Conservation (phyloP, 2,888 invertebrate species). For the Ephialtes manifestator region DNA sequence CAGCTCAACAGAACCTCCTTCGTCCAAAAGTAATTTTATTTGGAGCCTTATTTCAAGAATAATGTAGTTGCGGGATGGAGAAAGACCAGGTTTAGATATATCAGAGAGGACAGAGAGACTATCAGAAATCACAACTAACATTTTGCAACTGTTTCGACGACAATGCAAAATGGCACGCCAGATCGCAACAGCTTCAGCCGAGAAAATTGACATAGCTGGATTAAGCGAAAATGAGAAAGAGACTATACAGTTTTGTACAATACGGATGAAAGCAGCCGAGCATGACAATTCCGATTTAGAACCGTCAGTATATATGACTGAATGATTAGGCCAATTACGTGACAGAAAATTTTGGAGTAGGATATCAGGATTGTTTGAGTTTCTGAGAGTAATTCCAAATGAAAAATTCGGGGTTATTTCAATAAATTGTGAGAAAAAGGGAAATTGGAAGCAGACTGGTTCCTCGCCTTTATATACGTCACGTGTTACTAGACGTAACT, state of each 20-base stretch:
- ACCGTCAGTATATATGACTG: not conserved
- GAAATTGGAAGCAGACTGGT: conserved; percentile 1
- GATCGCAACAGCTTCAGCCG: conserved; percentile 6
- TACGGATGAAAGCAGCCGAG: not conserved
- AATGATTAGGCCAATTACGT: not conserved
- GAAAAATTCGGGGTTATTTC: not conserved
- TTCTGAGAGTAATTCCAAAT: not conserved
- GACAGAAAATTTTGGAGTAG: not conserved
- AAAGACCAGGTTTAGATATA: not conserved
- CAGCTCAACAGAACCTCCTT: not conserved
- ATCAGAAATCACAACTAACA: not conserved
- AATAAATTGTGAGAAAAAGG: not conserved
- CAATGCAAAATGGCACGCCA: conserved; percentile 2
- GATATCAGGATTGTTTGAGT: not conserved
- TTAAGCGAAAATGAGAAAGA: not conserved
- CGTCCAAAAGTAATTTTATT: not conserved
- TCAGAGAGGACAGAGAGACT: not conserved
- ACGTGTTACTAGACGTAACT: not conserved
- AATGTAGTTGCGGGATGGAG: not conserved
- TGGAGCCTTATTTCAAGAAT: conserved; percentile 1
- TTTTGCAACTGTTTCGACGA: not conserved
- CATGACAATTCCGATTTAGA: not conserved
- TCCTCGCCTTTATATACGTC: not conserved
- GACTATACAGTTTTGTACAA: not conserved
- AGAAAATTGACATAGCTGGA: not conserved